Base-by-base conservation (phyloP, 1,140 invertebrate genomes). In the Drosophila pseudoobscura region DNA sequence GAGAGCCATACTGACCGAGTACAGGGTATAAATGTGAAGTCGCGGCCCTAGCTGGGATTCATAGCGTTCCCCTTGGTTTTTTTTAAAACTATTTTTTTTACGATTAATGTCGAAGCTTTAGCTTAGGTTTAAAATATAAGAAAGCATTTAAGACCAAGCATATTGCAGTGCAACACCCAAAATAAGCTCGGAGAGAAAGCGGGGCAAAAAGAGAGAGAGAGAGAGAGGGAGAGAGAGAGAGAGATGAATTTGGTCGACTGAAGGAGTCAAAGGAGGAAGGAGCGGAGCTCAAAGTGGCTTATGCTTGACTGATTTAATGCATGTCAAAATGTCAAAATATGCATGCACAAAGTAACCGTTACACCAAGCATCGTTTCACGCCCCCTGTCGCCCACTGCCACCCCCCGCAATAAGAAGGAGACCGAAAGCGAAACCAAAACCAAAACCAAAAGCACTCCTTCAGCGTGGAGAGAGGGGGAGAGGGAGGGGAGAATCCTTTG, bases 241-340 rank as follows among this genome's bases (percentile, higher is more conserved):
- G 26, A 8, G 52, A 1, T 20, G 20, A 20, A 45, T 24, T 22
- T 7, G 5, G 22, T 63, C 75, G 60, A 50, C 75, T 75, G 62
- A 11, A 11, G 31, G 3, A 84, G 72, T 80, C 56, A 70, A 74
- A 49, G 51, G 50, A 3, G 31, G 3, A 11, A 3, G 9, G 3
- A 2, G 35, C 8, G 9, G 35, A 11, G 61, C 59, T 72, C 58
- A 82, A 78, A 80, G 78, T 62, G 68, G 74, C 49, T 76, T 78
- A 78, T 69, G 68, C 82, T 78, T 77, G 82, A 82, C 82, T 85
- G 80, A 85, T 87, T 82, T 85, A 87, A 85, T 87, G 82, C 82
- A 85, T 85, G 78, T 85, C 82, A 85, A 80, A 84, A 79, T 87
- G 80, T 85, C 82, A 85, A 85, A 85, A 87, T 85, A 64, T 85